Evolutionary conservation across 2,888 invertebrate species (phyloP).

Genomic region (Apeira syringaria): DNA sequence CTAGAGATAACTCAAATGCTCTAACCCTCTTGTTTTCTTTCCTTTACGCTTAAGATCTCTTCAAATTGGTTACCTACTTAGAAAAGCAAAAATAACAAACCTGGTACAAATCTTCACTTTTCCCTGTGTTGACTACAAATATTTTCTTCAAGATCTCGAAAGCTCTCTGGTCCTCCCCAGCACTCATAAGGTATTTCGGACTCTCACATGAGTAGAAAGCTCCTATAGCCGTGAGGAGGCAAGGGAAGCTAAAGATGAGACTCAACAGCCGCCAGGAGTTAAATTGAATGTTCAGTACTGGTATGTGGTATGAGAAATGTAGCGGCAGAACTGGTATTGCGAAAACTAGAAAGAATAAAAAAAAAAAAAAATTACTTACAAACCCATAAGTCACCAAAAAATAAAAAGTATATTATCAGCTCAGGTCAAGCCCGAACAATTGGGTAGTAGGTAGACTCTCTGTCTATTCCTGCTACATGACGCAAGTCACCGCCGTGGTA

Average conservation of each 20-base stretch:
- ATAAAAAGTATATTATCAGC: no score
- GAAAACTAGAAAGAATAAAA: constrained; percentile 77
- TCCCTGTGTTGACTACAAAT: constrained; percentile 54
- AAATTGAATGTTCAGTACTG: constrained; percentile 77
- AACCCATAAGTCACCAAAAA: no score
- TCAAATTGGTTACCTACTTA: no score
- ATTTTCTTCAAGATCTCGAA: constrained; percentile 64
- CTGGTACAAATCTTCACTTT: constrained; percentile 48
- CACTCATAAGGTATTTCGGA: constrained; percentile 87
- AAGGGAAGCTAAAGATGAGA: constrained; percentile 85
- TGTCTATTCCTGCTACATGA: no score
- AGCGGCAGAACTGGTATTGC: constrained; percentile 87
- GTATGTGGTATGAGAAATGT: constrained; percentile 65
- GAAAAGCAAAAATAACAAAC: constrained; percentile 37
- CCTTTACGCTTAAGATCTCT: no score
- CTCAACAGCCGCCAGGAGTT: constrained; percentile 91
- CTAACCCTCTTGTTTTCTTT: no score
- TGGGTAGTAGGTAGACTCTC: no score
- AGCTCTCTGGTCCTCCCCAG: constrained; percentile 82
- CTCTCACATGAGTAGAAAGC: constrained; percentile 86
- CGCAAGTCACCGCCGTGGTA: no score
- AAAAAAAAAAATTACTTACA: no score
- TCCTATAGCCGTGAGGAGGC: constrained; percentile 82
- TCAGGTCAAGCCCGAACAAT: no score
- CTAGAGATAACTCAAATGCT: no score